A percentile compares a stretch with the other conserved stretches of the same genome.
Conservation (phyloP, 1,140 invertebrate species). For the Lethrus apterus region DNA sequence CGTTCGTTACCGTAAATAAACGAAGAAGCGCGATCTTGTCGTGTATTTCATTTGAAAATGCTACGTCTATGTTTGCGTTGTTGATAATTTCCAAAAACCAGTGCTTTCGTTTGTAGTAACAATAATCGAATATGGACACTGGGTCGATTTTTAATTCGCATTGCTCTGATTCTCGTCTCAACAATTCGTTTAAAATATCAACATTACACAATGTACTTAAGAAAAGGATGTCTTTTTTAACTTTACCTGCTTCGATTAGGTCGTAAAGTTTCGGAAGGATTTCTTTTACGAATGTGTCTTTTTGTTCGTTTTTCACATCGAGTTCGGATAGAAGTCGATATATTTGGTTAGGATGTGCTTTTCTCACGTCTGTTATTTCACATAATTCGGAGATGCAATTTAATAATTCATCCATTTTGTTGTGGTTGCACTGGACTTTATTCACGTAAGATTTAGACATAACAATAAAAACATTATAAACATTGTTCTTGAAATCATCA, state of each 20-base stretch:
- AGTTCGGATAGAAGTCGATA: background rate
- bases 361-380: too few relatives aligned
- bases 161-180: slow-evolving; percentile 24
- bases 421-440: too few relatives aligned
- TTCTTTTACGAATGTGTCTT: slow-evolving; percentile 1
- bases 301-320: background rate
- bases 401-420: too few relatives aligned
- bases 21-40: slow-evolving; percentile 21
- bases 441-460: too few relatives aligned
- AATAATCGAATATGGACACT: slow-evolving; percentile 29
- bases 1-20: slow-evolving; percentile 9
- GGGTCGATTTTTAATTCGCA: slow-evolving; percentile 25
- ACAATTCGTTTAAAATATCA: slow-evolving; percentile 28
- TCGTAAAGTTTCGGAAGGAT: slow-evolving; percentile 17
- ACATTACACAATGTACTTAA: slow-evolving; percentile 26
- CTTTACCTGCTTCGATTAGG: slow-evolving; percentile 16
- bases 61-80: slow-evolving; percentile 13
- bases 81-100: slow-evolving; percentile 32
- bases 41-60: slow-evolving; percentile 8
- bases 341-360: too few relatives aligned
- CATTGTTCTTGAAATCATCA: too few relatives aligned
- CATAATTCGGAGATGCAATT: too few relatives aligned
- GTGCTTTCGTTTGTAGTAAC: slow-evolving; percentile 31
- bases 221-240: slow-evolving; percentile 31
- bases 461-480: too few relatives aligned